Evolutionary conservation across 2,888 invertebrate species (phyloP).

Genomic region (Eristalinus aeneus): DNA sequence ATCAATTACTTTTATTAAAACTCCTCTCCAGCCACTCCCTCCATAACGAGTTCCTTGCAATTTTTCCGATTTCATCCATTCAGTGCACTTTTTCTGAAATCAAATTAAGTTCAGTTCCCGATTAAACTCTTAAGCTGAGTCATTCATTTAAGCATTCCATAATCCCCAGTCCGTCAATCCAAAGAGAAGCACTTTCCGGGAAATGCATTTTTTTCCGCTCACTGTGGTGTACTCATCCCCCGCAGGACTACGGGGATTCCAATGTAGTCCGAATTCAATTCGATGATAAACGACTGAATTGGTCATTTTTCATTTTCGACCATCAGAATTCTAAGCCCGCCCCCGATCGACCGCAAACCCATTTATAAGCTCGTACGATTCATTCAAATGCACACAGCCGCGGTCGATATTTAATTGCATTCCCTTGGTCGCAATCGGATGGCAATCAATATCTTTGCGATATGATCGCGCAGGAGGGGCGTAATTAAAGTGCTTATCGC

Average conservation of each 20-base stretch:
- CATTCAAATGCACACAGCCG: background rate
- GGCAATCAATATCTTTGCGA: background rate
- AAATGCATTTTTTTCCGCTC: background rate
- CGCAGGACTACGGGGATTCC: background rate
- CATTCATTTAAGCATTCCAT: background rate
- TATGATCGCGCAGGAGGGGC: background rate
- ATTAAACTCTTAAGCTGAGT: background rate
- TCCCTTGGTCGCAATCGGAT: background rate
- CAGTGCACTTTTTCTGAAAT: background rate
- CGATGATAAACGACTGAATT: background rate
- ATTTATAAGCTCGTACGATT: background rate
- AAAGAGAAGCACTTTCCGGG: background rate
- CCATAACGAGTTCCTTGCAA: too few relatives aligned
- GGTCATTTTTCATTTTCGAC: background rate
- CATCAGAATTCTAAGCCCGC: background rate
- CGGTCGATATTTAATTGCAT: background rate
- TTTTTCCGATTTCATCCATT: background rate
- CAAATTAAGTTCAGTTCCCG: background rate
- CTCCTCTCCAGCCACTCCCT: too few relatives aligned
- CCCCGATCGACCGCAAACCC: background rate
- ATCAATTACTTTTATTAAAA: too few relatives aligned
- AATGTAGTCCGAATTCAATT: background rate
- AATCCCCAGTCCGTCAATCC: background rate
- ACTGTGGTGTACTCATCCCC: background rate
- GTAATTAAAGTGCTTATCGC: conserved; percentile 4